Conservation (phyloP, 2,888 invertebrate species). For the Mamestra brassicae region DNA sequence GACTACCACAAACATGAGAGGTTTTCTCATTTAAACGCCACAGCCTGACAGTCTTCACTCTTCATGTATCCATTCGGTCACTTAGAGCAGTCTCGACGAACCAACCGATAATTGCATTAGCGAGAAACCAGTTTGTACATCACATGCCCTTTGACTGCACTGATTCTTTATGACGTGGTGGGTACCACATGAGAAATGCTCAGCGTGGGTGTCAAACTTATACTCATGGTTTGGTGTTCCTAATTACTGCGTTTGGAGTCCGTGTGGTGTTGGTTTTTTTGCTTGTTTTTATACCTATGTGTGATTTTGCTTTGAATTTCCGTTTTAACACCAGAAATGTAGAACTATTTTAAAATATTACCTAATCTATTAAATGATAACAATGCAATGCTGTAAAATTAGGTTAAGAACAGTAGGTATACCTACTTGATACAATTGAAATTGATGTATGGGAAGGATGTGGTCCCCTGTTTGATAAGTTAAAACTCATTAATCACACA, state of each 20-base stretch:
- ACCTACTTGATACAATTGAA: conserved; percentile 21
- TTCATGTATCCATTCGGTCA: conserved; percentile 68
- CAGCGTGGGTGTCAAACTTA: conserved; percentile 59
- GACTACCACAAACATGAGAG: conserved; percentile 54
- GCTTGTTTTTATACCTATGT: not conserved
- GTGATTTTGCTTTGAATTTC: not conserved
- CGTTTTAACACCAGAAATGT: not conserved
- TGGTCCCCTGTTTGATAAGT: conserved; percentile 58
- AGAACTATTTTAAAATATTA: not conserved
- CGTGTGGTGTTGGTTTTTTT: not conserved
- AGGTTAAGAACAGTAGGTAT: not conserved
- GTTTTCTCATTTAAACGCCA: conserved; percentile 61
- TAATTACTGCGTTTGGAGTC: conserved; percentile 44
- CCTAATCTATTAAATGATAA: not conserved
- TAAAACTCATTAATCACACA: conserved; percentile 59
- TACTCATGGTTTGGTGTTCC: conserved; percentile 49
- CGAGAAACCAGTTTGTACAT: conserved; percentile 79
- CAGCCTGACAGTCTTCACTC: conserved; percentile 47
- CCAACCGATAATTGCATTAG: conserved; percentile 83
- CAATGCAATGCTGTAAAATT: not conserved
- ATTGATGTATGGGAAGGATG: conserved; percentile 59
- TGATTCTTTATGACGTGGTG: conserved; percentile 77
- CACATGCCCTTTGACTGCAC: conserved; percentile 81
- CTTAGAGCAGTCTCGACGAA: conserved; percentile 74
- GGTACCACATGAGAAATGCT: conserved; percentile 66